Percentiles rank a stretch among this genome's conserved stretches.
These are phyloP conservation scores for Apis mellifera DNA, from an alignment of 1,140 invertebrate genomes.

Conservation along the genomic window DNA sequence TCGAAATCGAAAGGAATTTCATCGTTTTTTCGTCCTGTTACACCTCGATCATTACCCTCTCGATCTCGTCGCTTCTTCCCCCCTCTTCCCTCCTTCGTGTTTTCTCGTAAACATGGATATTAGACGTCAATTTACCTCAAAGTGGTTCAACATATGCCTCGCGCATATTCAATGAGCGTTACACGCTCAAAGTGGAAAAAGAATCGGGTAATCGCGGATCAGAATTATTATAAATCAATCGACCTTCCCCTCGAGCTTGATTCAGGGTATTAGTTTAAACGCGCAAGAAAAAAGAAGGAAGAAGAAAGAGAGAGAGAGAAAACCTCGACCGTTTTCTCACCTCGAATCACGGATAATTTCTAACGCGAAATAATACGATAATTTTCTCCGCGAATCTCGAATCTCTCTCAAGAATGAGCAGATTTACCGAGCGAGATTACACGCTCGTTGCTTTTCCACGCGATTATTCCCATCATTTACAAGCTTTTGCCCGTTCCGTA, in stretches of 20 bases:
- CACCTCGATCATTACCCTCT: too few species aligned
- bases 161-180: not conserved
- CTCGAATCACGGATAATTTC: slow-evolving; percentile 15
- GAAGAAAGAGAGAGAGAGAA: too few species aligned
- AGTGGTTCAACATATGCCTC: not conserved
- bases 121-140: not conserved
- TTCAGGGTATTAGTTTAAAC: not conserved
- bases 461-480: not conserved
- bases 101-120: too few species aligned
- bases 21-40: too few species aligned
- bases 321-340: not conserved
- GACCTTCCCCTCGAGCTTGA: not conserved
- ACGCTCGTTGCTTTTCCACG: not conserved
- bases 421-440: not conserved
- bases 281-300: not conserved
- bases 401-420: too few species aligned
- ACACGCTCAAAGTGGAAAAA: too few species aligned
- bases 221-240: slow-evolving; percentile 7
- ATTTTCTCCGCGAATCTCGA: not conserved
- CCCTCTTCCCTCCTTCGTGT: not conserved
- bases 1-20: too few species aligned
- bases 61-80: not conserved
- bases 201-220: not conserved
- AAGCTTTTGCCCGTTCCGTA: not conserved
- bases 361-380: not conserved